phyloP scores from a whole-genome alignment of 2,113 vertebrate species.

The Clupea harengus region DNA sequence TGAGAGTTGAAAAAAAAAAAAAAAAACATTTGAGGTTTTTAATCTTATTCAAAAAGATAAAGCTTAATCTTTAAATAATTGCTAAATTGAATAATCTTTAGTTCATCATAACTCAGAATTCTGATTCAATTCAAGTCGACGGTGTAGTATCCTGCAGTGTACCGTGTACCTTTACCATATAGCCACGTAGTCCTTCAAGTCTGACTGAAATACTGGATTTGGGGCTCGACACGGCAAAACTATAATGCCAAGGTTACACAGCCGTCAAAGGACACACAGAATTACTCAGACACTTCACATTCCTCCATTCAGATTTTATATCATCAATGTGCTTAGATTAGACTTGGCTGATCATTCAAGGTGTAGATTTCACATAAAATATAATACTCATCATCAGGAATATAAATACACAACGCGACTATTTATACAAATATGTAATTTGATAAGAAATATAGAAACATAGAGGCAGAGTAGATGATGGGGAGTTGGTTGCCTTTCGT shows the following conservation, averaged over 20 bases:
- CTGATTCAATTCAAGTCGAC: not conserved
- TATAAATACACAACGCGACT: conserved; percentile 31
- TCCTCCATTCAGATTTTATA: not conserved
- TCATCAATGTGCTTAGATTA: not conserved
- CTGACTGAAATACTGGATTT: not conserved
- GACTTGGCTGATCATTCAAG: not conserved
- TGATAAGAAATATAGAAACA: not conserved
- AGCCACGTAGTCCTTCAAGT: not conserved
- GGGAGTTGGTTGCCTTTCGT: not conserved
- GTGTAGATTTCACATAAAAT: conserved; percentile 5
- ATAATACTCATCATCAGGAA: conserved; percentile 16
- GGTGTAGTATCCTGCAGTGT: not conserved
- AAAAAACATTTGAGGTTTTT: too few species aligned
- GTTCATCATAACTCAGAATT: not conserved
- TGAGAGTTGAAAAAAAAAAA: not conserved
- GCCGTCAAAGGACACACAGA: not conserved
- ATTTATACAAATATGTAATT: not conserved
- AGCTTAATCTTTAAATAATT: too few species aligned
- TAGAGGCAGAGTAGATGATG: not conserved
- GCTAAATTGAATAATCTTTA: not conserved
- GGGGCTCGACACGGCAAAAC: not conserved
- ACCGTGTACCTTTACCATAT: not conserved
- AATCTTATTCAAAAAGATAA: not conserved
- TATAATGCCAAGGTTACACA: not conserved
- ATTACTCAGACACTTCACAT: not conserved